Evolutionary conservation across 2,113 vertebrate genomes (phyloP), one percentile per base, ranked within the genome.

Genomic region (Delphinus delphis): DNA sequence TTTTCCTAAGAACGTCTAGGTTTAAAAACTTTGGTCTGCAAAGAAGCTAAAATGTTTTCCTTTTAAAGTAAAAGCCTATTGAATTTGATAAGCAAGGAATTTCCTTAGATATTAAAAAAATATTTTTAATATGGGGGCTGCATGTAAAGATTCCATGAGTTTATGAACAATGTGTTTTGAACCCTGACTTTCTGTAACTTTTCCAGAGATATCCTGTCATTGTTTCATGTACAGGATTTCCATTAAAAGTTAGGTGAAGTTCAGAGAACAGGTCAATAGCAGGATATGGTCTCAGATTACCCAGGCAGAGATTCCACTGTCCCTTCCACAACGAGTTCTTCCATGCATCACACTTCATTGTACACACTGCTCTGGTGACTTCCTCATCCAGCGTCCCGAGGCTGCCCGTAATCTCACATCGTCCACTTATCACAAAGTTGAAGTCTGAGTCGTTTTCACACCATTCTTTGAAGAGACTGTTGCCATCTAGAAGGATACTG

Each of bases 141-240:
- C 63, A 71, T 67, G 65, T 92, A 94, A 86, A 95, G 79, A 94
- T 74, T 91, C 31, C 80, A 83, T 83, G 77, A 65, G 25, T 87
- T 95, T 50, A 38, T 38, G 73, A 93, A 93, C 93, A 82, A 65
- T 86, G 77, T 85, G 11, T 83, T 97, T 97, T 96, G 62, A 97
- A 87, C 33, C 36, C 58, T 70, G 47, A 50, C n/a, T 53, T 68
- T 93, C 50, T 53, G 53, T 88, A 90, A 73, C 81, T 70, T 95
- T 96, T 74, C 67, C 90, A 91, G 96, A 94, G 85, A 95, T 70
- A 88, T 97, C 95, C 97, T 97, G 93, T 8, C 70, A 95, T 98
- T 97, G 89, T 98, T 94, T 95, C 23, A 70, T 4, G 15, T 47
- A 28, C n/a, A 68, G 28, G 71, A 89, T 68, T 97, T 93, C 70